These are phyloP conservation scores for Falcaria lacertinaria DNA, from an alignment of 2,888 invertebrate genomes.

Conservation along the genomic window DNA sequence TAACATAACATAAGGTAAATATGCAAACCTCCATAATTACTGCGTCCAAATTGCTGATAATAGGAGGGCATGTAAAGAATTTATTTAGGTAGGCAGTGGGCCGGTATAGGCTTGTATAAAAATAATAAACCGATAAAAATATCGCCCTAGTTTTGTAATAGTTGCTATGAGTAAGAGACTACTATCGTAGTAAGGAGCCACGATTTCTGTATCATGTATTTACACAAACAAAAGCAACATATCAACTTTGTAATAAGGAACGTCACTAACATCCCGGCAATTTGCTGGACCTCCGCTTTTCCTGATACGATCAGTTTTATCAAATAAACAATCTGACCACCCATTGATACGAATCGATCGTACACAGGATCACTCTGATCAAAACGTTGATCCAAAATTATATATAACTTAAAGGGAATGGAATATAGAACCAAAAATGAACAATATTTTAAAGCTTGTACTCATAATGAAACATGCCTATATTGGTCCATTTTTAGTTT, in stretches of 20 bases:
- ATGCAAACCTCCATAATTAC: too few species aligned
- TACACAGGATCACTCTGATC: conserved; percentile 23
- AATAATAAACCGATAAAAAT: too few species aligned
- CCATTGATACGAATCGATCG: conserved; percentile 29
- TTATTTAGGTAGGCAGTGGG: too few species aligned
- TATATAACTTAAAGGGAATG: conserved; percentile 26
- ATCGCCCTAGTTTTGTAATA: too few species aligned
- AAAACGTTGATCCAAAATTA: conserved; percentile 35
- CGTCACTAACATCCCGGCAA: conserved; percentile 43
- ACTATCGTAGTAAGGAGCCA: too few species aligned
- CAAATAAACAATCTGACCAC: conserved; percentile 36
- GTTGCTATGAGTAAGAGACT: too few species aligned
- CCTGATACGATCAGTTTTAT: conserved; percentile 32
- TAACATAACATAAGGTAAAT: too few species aligned
- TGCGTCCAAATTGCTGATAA: too few species aligned
- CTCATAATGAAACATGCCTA: conserved; percentile 36
- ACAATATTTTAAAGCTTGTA: conserved; percentile 32
- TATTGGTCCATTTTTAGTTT: conserved; percentile 26
- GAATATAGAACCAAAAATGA: conserved; percentile 46
- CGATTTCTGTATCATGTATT: too few species aligned
- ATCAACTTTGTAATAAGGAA: conserved; percentile 5
- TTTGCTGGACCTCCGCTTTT: conserved; percentile 38
- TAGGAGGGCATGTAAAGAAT: too few species aligned
- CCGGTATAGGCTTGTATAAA: too few species aligned
- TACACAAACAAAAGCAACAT: background rate